phyloP scores from a whole-genome alignment of 2,888 invertebrate species.

The Apomyelois bistriatella region DNA sequence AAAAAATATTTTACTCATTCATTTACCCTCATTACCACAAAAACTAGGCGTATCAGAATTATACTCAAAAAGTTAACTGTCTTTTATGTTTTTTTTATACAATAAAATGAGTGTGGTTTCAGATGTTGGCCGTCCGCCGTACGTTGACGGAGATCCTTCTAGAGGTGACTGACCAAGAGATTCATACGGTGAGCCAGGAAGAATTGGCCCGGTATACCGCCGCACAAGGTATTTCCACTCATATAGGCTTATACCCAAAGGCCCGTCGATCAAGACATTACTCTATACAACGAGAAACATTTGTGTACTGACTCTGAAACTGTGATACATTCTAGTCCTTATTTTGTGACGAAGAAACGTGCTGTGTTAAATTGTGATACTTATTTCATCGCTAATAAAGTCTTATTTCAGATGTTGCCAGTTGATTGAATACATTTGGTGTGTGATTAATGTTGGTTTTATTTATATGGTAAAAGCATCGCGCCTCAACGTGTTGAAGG shows the following conservation, averaged over 20 bases:
- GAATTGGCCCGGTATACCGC: conserved; percentile 90
- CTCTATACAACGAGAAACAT: conserved; percentile 44
- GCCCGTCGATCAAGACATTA: conserved; percentile 50
- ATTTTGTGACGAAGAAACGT: conserved; percentile 45
- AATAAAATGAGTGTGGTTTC: conserved; percentile 17
- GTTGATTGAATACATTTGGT: conserved; percentile 65
- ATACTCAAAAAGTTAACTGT: too few relatives aligned
- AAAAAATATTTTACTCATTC: too few relatives aligned
- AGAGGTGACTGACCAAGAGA: conserved; percentile 95
- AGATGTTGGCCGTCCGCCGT: conserved; percentile 93
- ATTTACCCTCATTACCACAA: too few relatives aligned
- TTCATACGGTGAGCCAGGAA: conserved; percentile 90
- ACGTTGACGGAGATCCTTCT: conserved; percentile 96
- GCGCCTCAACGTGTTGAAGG: conserved; percentile 85
- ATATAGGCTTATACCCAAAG: conserved; percentile 55
- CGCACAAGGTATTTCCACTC: conserved; percentile 88
- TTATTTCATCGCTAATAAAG: conserved; percentile 60
- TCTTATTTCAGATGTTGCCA: conserved; percentile 75
- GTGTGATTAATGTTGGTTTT: conserved; percentile 79
- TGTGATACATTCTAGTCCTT: conserved; percentile 33
- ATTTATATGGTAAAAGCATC: conserved; percentile 83
- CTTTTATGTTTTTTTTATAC: too few relatives aligned
- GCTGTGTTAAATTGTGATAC: conserved; percentile 46
- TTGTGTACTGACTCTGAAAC: conserved; percentile 53
- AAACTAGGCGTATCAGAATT: too few relatives aligned